These are phyloP conservation scores for Habroteleia sp. DNA, from an alignment of 2,888 invertebrate species.

Conservation along the genomic window DNA sequence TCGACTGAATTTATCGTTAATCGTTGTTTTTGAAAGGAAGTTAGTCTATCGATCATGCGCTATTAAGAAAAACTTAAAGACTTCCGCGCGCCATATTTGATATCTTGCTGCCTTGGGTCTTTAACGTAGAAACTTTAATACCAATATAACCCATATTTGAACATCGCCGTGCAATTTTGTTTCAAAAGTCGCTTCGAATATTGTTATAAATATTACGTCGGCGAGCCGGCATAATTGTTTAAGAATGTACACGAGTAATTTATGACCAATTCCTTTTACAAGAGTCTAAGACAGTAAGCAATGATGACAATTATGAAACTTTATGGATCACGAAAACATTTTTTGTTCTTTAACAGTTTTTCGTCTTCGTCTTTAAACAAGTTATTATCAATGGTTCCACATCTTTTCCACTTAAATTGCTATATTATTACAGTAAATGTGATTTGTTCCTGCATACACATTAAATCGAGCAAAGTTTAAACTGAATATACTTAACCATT, in stretches of 20 bases:
- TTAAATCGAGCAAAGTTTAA: too few relatives aligned
- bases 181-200: slow-evolving; percentile 1
- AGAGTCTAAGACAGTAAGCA: background rate
- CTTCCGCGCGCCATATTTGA: slow-evolving; percentile 52
- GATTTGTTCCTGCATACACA: too few relatives aligned
- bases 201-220: slow-evolving; percentile 1
- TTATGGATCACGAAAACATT: background rate
- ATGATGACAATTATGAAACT: background rate
- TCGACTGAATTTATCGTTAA: slow-evolving; percentile 22
- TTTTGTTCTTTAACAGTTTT: background rate
- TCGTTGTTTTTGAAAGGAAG: slow-evolving; percentile 8
- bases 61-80: slow-evolving; percentile 33
- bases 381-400: slow-evolving; percentile 64
- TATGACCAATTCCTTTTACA: slow-evolving; percentile 1
- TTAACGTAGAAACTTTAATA: slow-evolving; percentile 4
- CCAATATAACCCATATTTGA: slow-evolving; percentile 33
- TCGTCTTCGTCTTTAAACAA: background rate
- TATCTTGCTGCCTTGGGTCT: background rate
- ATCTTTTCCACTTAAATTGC: too few relatives aligned
- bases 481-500: too few relatives aligned
- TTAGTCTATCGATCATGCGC: slow-evolving; percentile 35
- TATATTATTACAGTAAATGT: too few relatives aligned
- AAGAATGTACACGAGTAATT: slow-evolving; percentile 3
- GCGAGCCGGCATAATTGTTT: slow-evolving; percentile 1
- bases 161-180: slow-evolving; percentile 1